Evolutionary conservation across 2,888 invertebrate genomes (phyloP).

Genomic region (Silvanus unidentatus): DNA sequence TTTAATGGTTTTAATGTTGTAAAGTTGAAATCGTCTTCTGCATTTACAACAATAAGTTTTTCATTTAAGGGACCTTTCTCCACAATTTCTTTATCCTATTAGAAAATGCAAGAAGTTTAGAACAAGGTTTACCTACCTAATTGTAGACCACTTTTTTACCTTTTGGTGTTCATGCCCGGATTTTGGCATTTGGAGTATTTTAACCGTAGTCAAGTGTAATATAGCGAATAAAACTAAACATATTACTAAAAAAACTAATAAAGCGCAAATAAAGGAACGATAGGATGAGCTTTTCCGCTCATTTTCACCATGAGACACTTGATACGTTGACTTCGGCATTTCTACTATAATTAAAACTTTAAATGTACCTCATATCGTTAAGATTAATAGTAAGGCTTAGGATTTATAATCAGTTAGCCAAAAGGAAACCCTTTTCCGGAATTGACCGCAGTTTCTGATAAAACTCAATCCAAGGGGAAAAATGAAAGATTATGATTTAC

Average conservation of each 20-base stretch:
- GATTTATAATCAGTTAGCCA: too few species aligned
- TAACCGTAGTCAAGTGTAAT: slow-evolving; percentile 8
- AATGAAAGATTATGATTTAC: too few species aligned
- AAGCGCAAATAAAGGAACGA: slow-evolving; percentile 14
- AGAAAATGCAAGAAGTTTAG: background rate
- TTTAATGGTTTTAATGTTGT: too few species aligned
- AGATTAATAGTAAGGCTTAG: too few species aligned
- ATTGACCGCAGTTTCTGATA: too few species aligned
- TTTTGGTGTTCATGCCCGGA: too few species aligned
- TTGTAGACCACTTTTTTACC: too few species aligned
- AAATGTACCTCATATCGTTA: too few species aligned
- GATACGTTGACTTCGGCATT: slow-evolving; percentile 16
- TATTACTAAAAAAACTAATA: slow-evolving; percentile 12
- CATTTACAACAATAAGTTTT: background rate
- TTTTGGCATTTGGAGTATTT: slow-evolving; percentile 1
- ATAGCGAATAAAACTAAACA: slow-evolving; percentile 12
- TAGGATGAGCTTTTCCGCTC: slow-evolving; percentile 10
- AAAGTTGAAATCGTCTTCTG: slow-evolving; percentile 1
- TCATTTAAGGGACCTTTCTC: background rate
- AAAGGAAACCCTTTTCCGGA: too few species aligned
- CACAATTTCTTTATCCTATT: background rate
- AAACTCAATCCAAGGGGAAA: too few species aligned
- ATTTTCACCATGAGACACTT: slow-evolving; percentile 2
- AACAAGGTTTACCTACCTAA: too few species aligned
- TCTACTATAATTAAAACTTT: background rate